Evolutionary conservation across 23 tunicate species (phyloP).

Genomic region (Ascidia mentula): DNA sequence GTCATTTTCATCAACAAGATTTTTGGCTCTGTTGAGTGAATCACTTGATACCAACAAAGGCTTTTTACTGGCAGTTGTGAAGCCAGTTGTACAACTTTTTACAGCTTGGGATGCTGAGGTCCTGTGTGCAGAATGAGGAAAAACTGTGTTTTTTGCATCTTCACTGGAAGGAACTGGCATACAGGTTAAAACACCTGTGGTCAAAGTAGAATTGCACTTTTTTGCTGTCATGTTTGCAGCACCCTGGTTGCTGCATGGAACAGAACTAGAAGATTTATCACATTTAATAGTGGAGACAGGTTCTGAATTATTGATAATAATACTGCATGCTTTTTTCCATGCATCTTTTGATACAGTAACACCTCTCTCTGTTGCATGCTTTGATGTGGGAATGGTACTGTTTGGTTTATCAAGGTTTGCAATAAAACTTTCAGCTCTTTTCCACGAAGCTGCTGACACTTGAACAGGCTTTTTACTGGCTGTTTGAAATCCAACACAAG

Average conservation of each 20-base stretch:
- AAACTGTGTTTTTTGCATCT: too few relatives aligned
- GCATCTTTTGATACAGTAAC: neutral
- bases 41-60: neutral
- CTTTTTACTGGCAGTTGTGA: neutral
- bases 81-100: neutral
- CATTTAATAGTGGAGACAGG: too few relatives aligned
- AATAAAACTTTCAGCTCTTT: conserved; percentile 12
- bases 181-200: too few relatives aligned
- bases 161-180: too few relatives aligned
- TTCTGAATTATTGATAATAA: too few relatives aligned
- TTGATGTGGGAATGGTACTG: neutral
- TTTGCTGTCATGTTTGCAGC: too few relatives aligned
- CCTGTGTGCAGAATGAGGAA: too few relatives aligned
- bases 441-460: conserved; percentile 9
- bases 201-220: too few relatives aligned
- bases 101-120: too few relatives aligned
- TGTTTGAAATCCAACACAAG: conserved; percentile 26
- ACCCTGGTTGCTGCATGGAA: too few relatives aligned
- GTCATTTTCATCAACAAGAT: neutral
- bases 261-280: too few relatives aligned
- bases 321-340: neutral
- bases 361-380: neutral
- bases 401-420: neutral
- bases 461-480: conserved; percentile 24
- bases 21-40: neutral